These are phyloP conservation scores for Nymphalis polychloros DNA, from an alignment of 2,888 invertebrate species.

Conservation along the genomic window DNA sequence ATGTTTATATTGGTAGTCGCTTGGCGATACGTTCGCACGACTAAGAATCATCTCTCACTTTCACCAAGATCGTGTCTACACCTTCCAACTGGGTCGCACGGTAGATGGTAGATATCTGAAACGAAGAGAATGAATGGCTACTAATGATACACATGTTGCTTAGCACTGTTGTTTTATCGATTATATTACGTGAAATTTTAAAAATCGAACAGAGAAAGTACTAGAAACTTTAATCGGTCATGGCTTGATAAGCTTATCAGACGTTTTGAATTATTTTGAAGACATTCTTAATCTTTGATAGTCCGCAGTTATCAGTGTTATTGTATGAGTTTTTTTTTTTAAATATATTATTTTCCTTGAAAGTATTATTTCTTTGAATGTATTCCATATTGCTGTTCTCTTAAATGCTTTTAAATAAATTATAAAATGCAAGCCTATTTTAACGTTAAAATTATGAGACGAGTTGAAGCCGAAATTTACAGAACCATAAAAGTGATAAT, in stretches of 20 bases:
- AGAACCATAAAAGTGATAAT: conserved; percentile 56
- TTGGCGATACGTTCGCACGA: conserved; percentile 52
- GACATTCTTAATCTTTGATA: conserved; percentile 4
- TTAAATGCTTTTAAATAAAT: background rate
- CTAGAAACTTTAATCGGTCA: conserved; percentile 26
- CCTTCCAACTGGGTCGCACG: conserved; percentile 61
- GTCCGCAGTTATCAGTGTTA: background rate
- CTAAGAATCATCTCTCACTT: conserved; percentile 65
- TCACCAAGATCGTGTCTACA: conserved; percentile 60
- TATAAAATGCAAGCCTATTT: conserved; percentile 15
- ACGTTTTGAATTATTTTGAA: conserved; percentile 4
- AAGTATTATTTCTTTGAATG: background rate
- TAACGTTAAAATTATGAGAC: conserved; percentile 25
- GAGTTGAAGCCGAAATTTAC: conserved; percentile 34
- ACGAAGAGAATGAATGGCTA: conserved; percentile 38
- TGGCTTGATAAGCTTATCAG: conserved; percentile 20
- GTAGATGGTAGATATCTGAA: conserved; percentile 51
- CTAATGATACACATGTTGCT: conserved; percentile 44
- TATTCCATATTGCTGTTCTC: background rate
- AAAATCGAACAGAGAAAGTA: conserved; percentile 27
- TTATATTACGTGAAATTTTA: conserved; percentile 19
- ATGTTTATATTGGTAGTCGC: conserved; percentile 59
- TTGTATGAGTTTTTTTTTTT: background rate
- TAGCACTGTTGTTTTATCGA: conserved; percentile 38
- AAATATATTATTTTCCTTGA: background rate